A percentile compares a stretch with the other conserved stretches of the same genome.
Evolutionary conservation across 92 coral and sea anemone species (phyloP).

Genomic region (Galaxea fascicularis): DNA sequence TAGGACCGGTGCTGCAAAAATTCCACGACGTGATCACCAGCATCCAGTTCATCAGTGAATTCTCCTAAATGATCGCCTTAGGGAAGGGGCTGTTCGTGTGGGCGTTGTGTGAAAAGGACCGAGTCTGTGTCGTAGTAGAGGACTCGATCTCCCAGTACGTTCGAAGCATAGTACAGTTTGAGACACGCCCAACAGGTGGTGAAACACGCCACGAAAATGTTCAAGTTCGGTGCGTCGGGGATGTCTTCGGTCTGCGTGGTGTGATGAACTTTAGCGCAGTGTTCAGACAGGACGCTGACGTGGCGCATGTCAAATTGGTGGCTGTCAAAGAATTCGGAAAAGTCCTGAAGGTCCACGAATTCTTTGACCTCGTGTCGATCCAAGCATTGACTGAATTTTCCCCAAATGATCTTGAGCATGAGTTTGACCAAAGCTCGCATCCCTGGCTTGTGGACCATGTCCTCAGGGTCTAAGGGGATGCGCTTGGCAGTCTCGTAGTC

Average conservation of each 20-base stretch:
- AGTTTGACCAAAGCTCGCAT: not conserved
- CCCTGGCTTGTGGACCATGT: not conserved
- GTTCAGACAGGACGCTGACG: not conserved
- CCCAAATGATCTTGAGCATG: slow-evolving; percentile 19
- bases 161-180: not conserved
- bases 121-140: slow-evolving; percentile 3
- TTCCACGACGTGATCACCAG: not conserved
- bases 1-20: not conserved
- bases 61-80: not conserved
- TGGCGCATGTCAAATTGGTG: not conserved
- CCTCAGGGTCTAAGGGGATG: not conserved
- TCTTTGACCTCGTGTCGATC: not conserved
- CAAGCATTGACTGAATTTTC: not conserved
- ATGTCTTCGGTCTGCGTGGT: not conserved
- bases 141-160: not conserved
- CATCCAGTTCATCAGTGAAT: not conserved
- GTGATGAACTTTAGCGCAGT: not conserved
- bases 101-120: not conserved
- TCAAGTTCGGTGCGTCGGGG: not conserved
- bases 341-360: not conserved
- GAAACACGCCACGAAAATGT: slow-evolving; percentile 4
- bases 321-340: not conserved
- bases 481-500: not conserved
- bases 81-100: not conserved
- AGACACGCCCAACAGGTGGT: slow-evolving; percentile 16